phyloP scores from a whole-genome alignment of 2,797 vertebrate genomes.

The Mycteria americana region DNA sequence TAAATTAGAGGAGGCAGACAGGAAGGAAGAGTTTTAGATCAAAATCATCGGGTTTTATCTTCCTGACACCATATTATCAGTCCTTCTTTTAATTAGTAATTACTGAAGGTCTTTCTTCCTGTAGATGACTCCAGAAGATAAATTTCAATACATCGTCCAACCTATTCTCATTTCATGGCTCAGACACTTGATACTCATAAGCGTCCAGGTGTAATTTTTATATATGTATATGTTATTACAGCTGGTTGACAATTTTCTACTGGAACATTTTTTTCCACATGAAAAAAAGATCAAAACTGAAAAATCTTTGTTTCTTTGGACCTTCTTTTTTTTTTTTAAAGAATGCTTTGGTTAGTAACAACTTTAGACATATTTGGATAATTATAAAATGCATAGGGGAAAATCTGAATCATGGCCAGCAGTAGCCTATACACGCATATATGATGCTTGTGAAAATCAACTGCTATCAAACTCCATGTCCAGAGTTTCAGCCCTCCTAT shows the following conservation, averaged over 20 bases:
- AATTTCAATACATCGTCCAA: not conserved
- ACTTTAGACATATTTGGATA: not conserved
- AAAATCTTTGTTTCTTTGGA: not conserved
- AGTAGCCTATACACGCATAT: not conserved
- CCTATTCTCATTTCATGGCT: not conserved
- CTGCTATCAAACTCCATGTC: not conserved
- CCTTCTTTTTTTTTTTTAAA: not conserved
- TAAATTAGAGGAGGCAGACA: not conserved
- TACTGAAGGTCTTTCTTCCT: not conserved
- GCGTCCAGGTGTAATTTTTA: not conserved
- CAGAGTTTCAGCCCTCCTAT: not conserved
- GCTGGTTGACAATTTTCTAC: not conserved
- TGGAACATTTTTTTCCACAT: not conserved
- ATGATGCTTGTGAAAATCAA: not conserved
- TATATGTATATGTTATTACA: not conserved
- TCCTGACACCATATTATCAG: not conserved
- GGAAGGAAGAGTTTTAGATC: not conserved
- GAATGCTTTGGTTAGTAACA: not conserved
- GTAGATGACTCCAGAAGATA: not conserved
- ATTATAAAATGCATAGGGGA: not conserved
- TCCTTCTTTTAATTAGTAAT: not conserved
- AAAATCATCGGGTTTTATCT: not conserved
- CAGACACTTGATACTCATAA: not conserved
- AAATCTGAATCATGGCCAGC: not conserved
- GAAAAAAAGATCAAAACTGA: not conserved